Base-by-base conservation (phyloP, 2,888 invertebrate genomes). In the Leptothorax acervorum region DNA sequence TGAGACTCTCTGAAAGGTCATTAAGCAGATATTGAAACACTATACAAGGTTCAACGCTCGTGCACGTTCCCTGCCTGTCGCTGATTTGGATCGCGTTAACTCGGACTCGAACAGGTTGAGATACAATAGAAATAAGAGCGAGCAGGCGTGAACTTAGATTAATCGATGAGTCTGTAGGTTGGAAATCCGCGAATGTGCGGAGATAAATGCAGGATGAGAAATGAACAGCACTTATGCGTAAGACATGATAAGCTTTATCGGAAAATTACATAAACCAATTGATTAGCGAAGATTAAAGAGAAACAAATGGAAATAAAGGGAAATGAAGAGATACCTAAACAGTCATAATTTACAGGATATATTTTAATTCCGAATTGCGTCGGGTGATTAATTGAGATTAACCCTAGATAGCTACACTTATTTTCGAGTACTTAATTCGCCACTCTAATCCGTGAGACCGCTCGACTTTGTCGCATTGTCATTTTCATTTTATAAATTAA, bases 31-130 rank as follows among this genome's bases (percentile, higher is more conserved):
- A 73, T 45, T 28, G 73, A 74, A 31, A 62, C 45, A 2, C 12
- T 9, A 18, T 23, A 23, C 23, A n/a, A 45, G 12, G 28, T n/a
- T 51, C 70, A 51, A 66, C 6, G 35, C 51, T 51, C 18, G 23
- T 28, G 45, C 45, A 42, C 66, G 45, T 45, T 66, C 18, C 9
- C 68, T 9, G 15, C 9, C 51, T 31, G 28, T 48, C 48, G 18
- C 18, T 70, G 70, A 68, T 70, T 68, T 12, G 31, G 31, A 70
- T 70, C 51, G 68, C 48, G 31, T 51, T 51, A 51, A 51, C 31
- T 70, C n/a, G 51, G 31, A 48, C 45, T 31, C 8, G 28, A 51
- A 6, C 51, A 35, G 51, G 48, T 70, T 51, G 31, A 35, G 18
- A 51, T n/a, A 51, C n/a, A 51, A 70, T 51, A n/a, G 6, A 6